Conservation (phyloP, 2,113 vertebrate genomes). For the Anser cygnoides region DNA sequence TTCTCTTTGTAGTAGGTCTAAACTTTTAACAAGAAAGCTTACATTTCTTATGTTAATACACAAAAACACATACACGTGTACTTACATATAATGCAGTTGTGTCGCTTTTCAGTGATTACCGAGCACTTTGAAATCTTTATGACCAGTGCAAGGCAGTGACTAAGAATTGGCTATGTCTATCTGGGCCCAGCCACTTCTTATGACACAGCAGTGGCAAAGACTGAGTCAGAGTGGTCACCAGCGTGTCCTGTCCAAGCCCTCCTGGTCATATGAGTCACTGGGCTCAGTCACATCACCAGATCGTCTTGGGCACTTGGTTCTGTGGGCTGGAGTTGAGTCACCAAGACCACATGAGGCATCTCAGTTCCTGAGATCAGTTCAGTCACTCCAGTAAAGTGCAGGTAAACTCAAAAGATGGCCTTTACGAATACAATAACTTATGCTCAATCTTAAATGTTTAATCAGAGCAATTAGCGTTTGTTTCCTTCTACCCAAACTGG, state of each 20-base stretch:
- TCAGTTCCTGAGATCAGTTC: background rate
- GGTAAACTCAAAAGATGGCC: background rate
- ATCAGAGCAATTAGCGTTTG: background rate
- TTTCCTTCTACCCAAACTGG: background rate
- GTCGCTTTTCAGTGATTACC: background rate
- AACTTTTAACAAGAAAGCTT: background rate
- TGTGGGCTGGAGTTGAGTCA: slow-evolving; percentile 45
- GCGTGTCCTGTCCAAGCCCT: background rate
- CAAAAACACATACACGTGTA: background rate
- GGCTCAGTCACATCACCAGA: background rate
- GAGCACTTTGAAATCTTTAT: background rate
- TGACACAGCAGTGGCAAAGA: background rate
- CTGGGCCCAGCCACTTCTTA: background rate
- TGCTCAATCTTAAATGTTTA: background rate
- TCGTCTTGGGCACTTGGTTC: background rate
- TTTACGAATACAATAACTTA: background rate
- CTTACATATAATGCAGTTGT: background rate
- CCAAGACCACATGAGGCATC: background rate
- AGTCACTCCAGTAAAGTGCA: background rate
- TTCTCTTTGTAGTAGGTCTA: background rate
- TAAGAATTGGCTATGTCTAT: background rate
- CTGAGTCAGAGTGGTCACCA: background rate
- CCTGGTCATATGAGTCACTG: slow-evolving; percentile 14
- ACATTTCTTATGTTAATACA: background rate
- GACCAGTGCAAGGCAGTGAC: background rate